These are phyloP conservation scores for Ephestia elutella DNA, from an alignment of 1,140 invertebrate genomes.

Conservation along the genomic window DNA sequence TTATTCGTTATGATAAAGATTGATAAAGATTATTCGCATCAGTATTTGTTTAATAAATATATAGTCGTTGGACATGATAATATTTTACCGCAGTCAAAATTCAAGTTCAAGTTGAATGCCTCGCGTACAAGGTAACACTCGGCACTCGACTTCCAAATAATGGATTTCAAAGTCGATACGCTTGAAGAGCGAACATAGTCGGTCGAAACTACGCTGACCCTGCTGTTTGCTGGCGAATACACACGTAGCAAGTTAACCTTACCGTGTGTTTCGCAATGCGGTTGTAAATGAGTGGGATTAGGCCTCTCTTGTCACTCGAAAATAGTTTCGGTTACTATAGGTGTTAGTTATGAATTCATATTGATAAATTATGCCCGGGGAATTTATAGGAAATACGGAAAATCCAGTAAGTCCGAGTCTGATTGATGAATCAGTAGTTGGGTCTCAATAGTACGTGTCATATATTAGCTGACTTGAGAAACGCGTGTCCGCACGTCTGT, in stretches of 20 bases:
- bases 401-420: too few relatives aligned
- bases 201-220: not conserved
- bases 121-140: not conserved
- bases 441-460: not conserved
- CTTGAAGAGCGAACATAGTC: not conserved
- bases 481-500: not conserved
- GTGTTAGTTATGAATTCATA: not conserved
- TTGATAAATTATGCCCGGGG: not conserved
- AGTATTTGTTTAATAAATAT: not conserved
- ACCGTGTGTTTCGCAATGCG: not conserved
- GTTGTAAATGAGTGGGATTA: not conserved
- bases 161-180: constrained; percentile 2
- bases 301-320: not conserved
- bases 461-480: not conserved
- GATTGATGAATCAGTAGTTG: not conserved
- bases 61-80: not conserved
- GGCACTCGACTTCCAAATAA: not conserved
- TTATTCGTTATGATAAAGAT: too few relatives aligned
- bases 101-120: constrained; percentile 3
- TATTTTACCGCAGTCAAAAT: not conserved
- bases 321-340: not conserved
- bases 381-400: too few relatives aligned
- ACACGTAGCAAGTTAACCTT: constrained; percentile 4
- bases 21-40: too few relatives aligned
- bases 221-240: not conserved